A percentile compares a stretch with the other conserved stretches of the same genome.
Evolutionary conservation across 2,888 invertebrate species (phyloP).

Genomic region (Lepeophtheirus nordmannii): DNA sequence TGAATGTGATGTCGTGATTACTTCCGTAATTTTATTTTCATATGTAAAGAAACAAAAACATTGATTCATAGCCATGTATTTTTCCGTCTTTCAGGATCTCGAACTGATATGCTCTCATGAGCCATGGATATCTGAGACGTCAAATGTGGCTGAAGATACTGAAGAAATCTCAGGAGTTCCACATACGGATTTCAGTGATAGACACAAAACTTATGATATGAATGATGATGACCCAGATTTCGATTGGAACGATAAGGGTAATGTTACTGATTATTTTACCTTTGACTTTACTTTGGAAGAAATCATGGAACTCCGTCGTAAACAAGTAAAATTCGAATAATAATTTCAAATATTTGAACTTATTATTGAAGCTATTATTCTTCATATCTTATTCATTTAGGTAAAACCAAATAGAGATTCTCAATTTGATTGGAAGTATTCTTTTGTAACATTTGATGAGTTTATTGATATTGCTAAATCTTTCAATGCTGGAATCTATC

Average conservation of each 20-base stretch:
- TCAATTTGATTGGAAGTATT: neutral
- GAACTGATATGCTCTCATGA: constrained; percentile 23
- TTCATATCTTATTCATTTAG: constrained; percentile 1
- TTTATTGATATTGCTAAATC: constrained; percentile 9
- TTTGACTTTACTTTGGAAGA: constrained; percentile 23
- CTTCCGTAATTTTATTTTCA: constrained; percentile 2
- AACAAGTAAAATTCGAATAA: constrained; percentile 9
- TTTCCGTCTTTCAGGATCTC: constrained; percentile 11
- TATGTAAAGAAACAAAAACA: neutral
- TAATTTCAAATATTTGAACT: neutral
- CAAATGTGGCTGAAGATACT: constrained; percentile 2
- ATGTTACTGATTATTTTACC: constrained; percentile 17
- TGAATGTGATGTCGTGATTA: constrained; percentile 19
- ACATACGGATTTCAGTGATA: constrained; percentile 12
- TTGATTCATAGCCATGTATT: too few relatives aligned
- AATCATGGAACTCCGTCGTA: constrained; percentile 5
- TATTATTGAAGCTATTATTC: neutral
- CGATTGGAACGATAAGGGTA: constrained; percentile 23
- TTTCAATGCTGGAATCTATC: constrained; percentile 12
- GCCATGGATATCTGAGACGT: constrained; percentile 18
- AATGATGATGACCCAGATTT: constrained; percentile 17
- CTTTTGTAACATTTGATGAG: constrained; percentile 17
- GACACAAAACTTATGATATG: constrained; percentile 15
- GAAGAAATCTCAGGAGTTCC: neutral
- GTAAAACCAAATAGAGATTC: constrained; percentile 15